Evolutionary conservation across 2,113 vertebrate genomes (phyloP).

Genomic region (Oryzias curvinotus): DNA sequence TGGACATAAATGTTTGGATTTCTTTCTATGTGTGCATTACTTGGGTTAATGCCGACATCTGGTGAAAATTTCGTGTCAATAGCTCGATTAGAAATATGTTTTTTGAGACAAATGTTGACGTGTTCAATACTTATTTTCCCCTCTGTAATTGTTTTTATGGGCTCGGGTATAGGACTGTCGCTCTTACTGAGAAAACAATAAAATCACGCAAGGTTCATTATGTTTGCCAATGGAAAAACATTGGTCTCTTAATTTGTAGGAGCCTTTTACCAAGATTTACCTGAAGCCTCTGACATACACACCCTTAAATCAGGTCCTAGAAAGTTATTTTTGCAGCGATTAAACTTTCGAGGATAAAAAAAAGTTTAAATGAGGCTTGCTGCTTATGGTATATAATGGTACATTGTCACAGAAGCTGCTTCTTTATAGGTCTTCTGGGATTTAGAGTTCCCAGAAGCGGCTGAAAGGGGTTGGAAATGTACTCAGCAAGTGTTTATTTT

Average conservation of each 20-base stretch:
- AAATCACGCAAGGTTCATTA: not conserved
- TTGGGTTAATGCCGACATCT: no score
- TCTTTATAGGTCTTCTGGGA: not conserved
- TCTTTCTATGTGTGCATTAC: no score
- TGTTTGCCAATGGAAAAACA: not conserved
- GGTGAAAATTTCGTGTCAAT: no score
- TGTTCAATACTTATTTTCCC: no score
- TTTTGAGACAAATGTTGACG: no score
- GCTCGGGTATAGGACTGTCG: no score
- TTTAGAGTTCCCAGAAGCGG: slow-evolving; percentile 2
- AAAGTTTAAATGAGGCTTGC: no score
- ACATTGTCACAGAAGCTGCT: slow-evolving; percentile 1
- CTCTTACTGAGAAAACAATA: no score
- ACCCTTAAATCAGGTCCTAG: slow-evolving; percentile 7
- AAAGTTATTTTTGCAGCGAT: not conserved
- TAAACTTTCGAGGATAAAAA: no score
- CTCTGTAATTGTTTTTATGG: no score
- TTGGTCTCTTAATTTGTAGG: slow-evolving; percentile 6
- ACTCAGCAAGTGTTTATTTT: not conserved
- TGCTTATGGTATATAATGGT: not conserved
- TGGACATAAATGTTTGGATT: no score
- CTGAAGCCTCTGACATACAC: not conserved
- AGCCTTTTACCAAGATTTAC: slow-evolving; percentile 14
- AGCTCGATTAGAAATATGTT: no score
- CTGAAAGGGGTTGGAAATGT: not conserved